These are phyloP conservation scores for Sebastes jordani DNA, from an alignment of 2,797 vertebrate genomes.

Conservation along the genomic window DNA sequence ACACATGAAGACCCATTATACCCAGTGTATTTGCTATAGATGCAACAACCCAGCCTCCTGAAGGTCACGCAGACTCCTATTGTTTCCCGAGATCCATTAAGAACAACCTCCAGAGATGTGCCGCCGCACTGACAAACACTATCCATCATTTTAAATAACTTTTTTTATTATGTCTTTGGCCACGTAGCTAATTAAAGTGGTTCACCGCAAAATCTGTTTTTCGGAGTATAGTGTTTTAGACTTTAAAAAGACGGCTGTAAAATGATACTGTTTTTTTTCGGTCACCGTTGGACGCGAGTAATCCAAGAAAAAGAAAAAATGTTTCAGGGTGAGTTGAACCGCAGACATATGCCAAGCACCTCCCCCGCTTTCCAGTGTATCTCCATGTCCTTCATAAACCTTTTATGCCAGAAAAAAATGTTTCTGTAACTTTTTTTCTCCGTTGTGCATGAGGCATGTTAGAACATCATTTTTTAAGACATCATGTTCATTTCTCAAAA, in stretches of 20 bases:
- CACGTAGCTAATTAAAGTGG: slow-evolving; percentile 13
- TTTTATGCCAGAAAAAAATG: slow-evolving; percentile 43
- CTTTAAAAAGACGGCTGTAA: background rate
- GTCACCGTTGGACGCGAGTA: background rate
- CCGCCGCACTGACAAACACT: slow-evolving; percentile 1
- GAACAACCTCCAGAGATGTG: slow-evolving; percentile 28
- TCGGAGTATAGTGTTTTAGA: background rate
- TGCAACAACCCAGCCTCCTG: background rate
- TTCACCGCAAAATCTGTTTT: background rate
- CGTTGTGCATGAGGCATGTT: slow-evolving; percentile 9
- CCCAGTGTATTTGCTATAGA: background rate
- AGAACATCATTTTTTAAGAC: slow-evolving; percentile 29
- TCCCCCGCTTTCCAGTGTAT: background rate
- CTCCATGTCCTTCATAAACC: slow-evolving; percentile 45
- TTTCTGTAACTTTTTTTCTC: slow-evolving; percentile 5
- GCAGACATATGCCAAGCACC: background rate
- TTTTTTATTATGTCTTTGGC: background rate
- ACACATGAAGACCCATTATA: background rate
- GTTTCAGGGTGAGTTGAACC: background rate
- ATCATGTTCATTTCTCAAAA: slow-evolving; percentile 23
- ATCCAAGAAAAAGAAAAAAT: background rate
- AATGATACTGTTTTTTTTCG: background rate
- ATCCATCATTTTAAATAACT: slow-evolving; percentile 46
- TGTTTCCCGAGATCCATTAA: slow-evolving; percentile 49
- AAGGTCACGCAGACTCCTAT: slow-evolving; percentile 41